phyloP scores from a whole-genome alignment of 1,140 invertebrate species.

The Andricus grossulariae region DNA sequence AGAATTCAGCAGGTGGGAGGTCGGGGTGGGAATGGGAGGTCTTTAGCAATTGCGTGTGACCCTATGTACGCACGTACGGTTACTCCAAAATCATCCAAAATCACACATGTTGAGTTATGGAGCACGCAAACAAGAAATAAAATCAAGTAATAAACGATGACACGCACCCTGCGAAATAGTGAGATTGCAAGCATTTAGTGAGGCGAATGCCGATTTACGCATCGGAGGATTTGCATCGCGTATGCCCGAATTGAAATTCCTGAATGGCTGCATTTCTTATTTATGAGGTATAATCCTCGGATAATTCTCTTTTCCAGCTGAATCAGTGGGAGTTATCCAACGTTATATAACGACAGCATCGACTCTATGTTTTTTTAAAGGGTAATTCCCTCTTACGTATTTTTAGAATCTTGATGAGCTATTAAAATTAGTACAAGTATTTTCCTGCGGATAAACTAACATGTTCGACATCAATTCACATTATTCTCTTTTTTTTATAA shows the following conservation, averaged over 20 bases:
- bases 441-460: slow-evolving; percentile 6
- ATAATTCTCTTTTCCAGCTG: slow-evolving; percentile 25
- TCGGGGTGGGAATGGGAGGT: slow-evolving; percentile 59
- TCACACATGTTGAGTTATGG: slow-evolving; percentile 63
- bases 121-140: slow-evolving; percentile 62
- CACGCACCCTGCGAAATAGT: slow-evolving; percentile 62
- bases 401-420: slow-evolving; percentile 26
- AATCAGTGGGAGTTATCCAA: slow-evolving; percentile 25
- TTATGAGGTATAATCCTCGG: slow-evolving; percentile 43
- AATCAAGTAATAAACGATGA: slow-evolving; percentile 55
- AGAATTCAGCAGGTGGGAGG: slow-evolving; percentile 69
- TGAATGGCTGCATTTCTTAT: slow-evolving; percentile 48
- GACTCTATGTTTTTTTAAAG: slow-evolving; percentile 6
- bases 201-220: slow-evolving; percentile 58
- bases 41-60: slow-evolving; percentile 71
- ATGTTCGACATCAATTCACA: slow-evolving; percentile 18
- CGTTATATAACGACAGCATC: slow-evolving; percentile 11
- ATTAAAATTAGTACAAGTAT: slow-evolving; percentile 29
- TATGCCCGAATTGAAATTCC: slow-evolving; percentile 51
- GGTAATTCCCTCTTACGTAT: slow-evolving; percentile 19
- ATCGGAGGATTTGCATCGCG: slow-evolving; percentile 53
- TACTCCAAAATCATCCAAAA: slow-evolving; percentile 65
- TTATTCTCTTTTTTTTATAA: slow-evolving; percentile 41
- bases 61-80: slow-evolving; percentile 67
- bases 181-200: slow-evolving; percentile 71